Evolutionary conservation across 2,797 vertebrate species (phyloP), one percentile per base, ranked within the genome.

Genomic region (Morelia viridis): DNA sequence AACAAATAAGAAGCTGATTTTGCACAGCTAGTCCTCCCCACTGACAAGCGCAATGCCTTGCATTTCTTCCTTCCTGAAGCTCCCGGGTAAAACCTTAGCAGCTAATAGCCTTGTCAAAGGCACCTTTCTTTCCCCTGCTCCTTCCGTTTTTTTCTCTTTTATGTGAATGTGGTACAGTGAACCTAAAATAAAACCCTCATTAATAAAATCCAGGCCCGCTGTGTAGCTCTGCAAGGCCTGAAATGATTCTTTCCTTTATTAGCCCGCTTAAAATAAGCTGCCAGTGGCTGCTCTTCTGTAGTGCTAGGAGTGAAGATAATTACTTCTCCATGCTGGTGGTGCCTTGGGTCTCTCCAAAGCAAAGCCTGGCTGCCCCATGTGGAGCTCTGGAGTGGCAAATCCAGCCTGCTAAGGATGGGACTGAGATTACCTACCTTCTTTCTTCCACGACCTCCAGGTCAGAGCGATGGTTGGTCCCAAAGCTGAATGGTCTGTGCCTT

Each of bases 181-280:
- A 94, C 92, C 95, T 93, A 94, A 97, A 96, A 95, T 94, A 96
- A 96, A 96, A 93, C 88, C 91, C 96, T 96, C 95, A 92, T 95
- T 97, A 97, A 96, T 93, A 95, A 95, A 94, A 92, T 88, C 65
- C 92, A 94, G 93, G 19, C 93, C 89, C 94, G 96, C 94, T 91
- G 90, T 90, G 93, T 90, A 93, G 68, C 86, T 88, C 93, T 91
- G 94, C 92, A 91, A 94, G n/a, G 93, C 89, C 65, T 94, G 94
- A 93, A 93, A 91, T 88, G 60, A 62, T 95, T 88, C 91, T 95
- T 28, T 89, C 91, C 92, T 96, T 96, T 95, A 95, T 97, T 94
- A 95, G 93, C 91, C 93, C 76, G 86, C 94, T 93, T 94, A 92
- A 93, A 0, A 1, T 89, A 95, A 64, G 89, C 95, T 22, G 0